Evolutionary conservation across 2,888 invertebrate genomes (phyloP), one percentile per base, ranked within the genome.

Genomic region (Cecidostiba fungosa): DNA sequence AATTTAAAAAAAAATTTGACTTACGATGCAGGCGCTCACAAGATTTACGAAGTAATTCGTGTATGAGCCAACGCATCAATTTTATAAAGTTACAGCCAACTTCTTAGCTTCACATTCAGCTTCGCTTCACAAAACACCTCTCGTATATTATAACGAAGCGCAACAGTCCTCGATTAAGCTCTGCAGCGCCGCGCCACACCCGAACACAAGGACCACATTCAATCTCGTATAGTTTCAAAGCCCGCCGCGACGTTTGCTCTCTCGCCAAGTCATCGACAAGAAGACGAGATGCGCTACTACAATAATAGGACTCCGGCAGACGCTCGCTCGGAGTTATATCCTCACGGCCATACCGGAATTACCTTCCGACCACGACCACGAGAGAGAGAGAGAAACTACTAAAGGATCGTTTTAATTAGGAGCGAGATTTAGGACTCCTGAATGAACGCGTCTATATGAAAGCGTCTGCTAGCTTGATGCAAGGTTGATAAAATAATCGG

Each of bases 181-280:
- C 19, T 10, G 70, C 36, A 70, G 19, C 36, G 16, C 36, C 1
- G 70, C 36, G 70, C 19, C 36, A 32, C 19, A 36, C n/a, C 36
- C 6, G 70, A 29, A 36, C 3, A 14, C 70, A 70, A 70, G n/a
- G 29, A 29, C 19, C 80, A 26, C 39, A 81, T 81, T 81, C 80
- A 81, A 81, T 81, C 70, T 59, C 59, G n/a, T 26, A n/a, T n/a
- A 47, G 78, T 69, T 69, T 69, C 47, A 78, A 69, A 78, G 39
- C 59, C 54, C 6, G 62, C 32, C 19, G 43, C 14, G 26, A 19
- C 26, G 29, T n/a, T 36, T n/a, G 78, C 43, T 16, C 77, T 16
- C 77, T 29, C 8, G 8, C 19, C 79, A n/a, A 66, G 69, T 78
- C 78, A 78, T 78, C 78, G 78, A 69, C 43, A 62, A 50, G 16